Conservation (phyloP, 2,888 invertebrate species). For the Pandemis corylana region DNA sequence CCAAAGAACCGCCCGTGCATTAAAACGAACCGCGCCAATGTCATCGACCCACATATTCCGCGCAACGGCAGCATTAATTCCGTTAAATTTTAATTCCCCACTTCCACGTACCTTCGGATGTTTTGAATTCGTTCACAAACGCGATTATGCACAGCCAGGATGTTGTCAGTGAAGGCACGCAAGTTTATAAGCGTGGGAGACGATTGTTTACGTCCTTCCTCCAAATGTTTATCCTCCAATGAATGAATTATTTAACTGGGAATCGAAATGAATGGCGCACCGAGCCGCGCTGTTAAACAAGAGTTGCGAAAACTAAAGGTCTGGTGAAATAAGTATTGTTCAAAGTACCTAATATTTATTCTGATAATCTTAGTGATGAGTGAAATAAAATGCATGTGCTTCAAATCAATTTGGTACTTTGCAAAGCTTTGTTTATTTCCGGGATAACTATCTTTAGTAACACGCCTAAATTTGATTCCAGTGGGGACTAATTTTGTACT, state of each 20-base stretch:
- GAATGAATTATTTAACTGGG: constrained; percentile 50
- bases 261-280: constrained; percentile 23
- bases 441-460: neutral
- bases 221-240: constrained; percentile 59
- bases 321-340: neutral
- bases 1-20: neutral
- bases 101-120: constrained; percentile 55
- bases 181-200: constrained; percentile 63
- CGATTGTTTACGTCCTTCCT: constrained; percentile 65
- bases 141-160: constrained; percentile 53
- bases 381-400: neutral
- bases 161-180: constrained; percentile 60
- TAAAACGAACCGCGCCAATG: neutral
- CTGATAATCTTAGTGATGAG: neutral
- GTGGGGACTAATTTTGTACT: neutral
- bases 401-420: neutral
- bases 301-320: constrained; percentile 4
- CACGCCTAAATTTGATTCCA: neutral
- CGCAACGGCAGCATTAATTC: constrained; percentile 16
- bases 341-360: neutral
- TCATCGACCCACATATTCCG: constrained; percentile 22
- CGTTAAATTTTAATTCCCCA: constrained; percentile 40
- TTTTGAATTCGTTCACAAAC: constrained; percentile 48
- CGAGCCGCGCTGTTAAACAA: constrained; percentile 1
- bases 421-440: neutral